Percentiles rank a stretch among this genome's conserved stretches.
Conservation (phyloP, 2,888 invertebrate species). For the Athetis lepigone region DNA sequence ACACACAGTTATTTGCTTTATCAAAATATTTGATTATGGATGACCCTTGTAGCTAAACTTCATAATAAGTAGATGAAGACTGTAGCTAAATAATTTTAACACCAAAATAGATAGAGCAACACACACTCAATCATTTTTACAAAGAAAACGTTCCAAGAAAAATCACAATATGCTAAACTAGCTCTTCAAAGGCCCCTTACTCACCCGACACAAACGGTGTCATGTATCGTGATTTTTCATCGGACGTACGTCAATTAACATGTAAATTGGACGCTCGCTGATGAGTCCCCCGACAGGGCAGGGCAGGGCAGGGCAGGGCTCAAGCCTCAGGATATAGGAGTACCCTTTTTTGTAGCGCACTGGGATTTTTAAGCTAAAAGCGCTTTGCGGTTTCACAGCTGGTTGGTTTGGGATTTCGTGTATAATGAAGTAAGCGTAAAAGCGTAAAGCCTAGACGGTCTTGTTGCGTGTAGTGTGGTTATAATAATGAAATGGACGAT, state of each 20-base stretch:
- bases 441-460: not conserved
- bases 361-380: slow-evolving; percentile 30
- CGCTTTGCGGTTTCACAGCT: not conserved
- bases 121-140: too few relatives aligned
- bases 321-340: not conserved
- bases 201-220: slow-evolving; percentile 59
- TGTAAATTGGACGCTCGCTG: slow-evolving; percentile 79
- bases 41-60: too few relatives aligned
- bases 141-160: slow-evolving; percentile 1
- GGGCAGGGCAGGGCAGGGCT: slow-evolving; percentile 53
- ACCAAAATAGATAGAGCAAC: too few relatives aligned
- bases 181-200: slow-evolving; percentile 8
- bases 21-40: too few relatives aligned
- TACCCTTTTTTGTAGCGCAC: not conserved
- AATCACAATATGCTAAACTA: not conserved
- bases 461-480: too few relatives aligned
- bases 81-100: too few relatives aligned
- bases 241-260: slow-evolving; percentile 81
- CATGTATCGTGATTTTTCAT: slow-evolving; percentile 75
- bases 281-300: slow-evolving; percentile 53
- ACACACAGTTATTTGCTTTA: too few relatives aligned
- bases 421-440: not conserved
- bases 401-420: not conserved
- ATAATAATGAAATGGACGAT: too few relatives aligned
- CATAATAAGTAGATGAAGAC: too few relatives aligned